Evolutionary conservation across 2,888 invertebrate genomes (phyloP), one percentile per base, ranked within the genome.

Genomic region (Ormyrus nitidulus): DNA sequence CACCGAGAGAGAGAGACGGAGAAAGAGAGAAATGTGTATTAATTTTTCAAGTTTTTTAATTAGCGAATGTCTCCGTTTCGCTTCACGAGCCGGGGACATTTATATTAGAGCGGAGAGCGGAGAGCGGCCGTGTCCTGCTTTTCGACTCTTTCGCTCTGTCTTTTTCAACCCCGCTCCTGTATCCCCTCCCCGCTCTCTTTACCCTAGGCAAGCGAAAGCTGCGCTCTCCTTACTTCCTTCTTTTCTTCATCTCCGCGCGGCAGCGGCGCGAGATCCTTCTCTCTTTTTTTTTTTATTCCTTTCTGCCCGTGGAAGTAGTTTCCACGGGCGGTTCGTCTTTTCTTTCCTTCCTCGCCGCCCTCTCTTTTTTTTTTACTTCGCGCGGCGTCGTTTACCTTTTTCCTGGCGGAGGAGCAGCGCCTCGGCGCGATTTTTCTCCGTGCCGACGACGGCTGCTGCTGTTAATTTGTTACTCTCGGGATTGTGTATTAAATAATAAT

Each of bases 1-100:
- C 74, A 73, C 69, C 83, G 83, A 85, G 85, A 85, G 85, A 86
- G 85, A 10, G 34, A 4, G 34, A 34, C 34, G 34, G 83, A 86
- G 84, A 86, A 84, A 84, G 87, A 88, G 89, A 90, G 88, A 90
- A 90, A 90, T 90, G 90, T 90, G 89, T 90, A 90, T 90, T 90
- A 90, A 90, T 90, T 90, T 90, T 90, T 90, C 90, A 90, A 90
- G 90, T 90, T 90, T 90, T 90, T 90, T 90, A 90, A 90, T 90
- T 90, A 90, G 90, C 89, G 90, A 90, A 90, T 90, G 90, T 90
- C 90, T 90, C 88, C 87, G 87, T 87, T 87, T 88, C 88, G 88
- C 87, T 71, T 82, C 85, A 86, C 88, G 87, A 4, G 84, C 86
- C 59, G 62, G 79, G 86, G 89, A 89, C 90, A 90, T 90, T 90